Evolutionary conservation across 2,888 invertebrate species (phyloP).

Genomic region (Isoperla grammatica): DNA sequence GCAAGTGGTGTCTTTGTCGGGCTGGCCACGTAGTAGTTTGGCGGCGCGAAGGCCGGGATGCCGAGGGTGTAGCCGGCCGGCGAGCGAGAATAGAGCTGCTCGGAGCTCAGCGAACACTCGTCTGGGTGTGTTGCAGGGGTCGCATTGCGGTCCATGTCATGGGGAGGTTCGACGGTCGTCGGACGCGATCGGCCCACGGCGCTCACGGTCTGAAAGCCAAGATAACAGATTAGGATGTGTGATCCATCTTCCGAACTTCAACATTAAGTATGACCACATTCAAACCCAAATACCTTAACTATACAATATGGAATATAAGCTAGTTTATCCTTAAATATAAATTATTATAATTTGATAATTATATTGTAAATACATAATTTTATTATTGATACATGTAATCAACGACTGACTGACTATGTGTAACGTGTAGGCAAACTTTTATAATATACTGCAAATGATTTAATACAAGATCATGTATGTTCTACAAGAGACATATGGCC

Average conservation of each 20-base stretch:
- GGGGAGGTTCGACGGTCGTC: constrained; percentile 36
- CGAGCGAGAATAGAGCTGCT: constrained; percentile 1
- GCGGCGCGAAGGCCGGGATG: constrained; percentile 20
- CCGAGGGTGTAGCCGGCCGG: constrained; percentile 14
- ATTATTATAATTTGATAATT: no score
- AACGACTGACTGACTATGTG: no score
- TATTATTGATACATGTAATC: no score
- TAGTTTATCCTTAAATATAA: no score
- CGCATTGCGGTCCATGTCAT: constrained; percentile 9
- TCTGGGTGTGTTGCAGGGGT: not conserved
- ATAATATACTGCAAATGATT: no score
- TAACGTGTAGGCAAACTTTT: no score
- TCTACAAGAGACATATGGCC: no score
- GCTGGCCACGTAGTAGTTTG: constrained; percentile 10
- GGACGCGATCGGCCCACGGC: constrained; percentile 46
- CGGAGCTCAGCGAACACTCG: not conserved
- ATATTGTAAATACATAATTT: no score
- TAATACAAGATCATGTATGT: no score
- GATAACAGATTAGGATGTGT: not conserved
- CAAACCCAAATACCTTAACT: not conserved
- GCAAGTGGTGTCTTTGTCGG: constrained; percentile 1
- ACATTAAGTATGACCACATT: no score
- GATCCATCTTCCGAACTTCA: no score
- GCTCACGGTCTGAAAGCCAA: constrained; percentile 45
- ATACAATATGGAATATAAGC: not conserved